These are phyloP conservation scores for Athrips mouffetella DNA, from an alignment of 2,888 invertebrate genomes.

Conservation along the genomic window DNA sequence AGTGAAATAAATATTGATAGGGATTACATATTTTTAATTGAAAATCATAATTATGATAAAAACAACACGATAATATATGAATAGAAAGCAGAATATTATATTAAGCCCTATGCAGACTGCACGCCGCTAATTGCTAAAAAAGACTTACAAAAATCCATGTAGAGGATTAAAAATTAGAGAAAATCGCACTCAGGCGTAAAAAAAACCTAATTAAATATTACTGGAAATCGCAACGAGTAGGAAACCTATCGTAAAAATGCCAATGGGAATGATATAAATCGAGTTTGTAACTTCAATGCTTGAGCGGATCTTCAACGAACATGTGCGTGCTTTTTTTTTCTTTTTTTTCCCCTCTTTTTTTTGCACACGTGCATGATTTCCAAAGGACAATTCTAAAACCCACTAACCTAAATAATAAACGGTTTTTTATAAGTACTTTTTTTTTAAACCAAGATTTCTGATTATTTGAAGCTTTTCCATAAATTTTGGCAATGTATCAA, in stretches of 20 bases:
- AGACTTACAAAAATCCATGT: too few relatives aligned
- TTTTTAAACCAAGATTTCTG: too few relatives aligned
- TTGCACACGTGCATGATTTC: too few relatives aligned
- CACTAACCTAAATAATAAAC: too few relatives aligned
- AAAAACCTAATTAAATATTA: constrained; percentile 15
- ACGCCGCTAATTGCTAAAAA: constrained; percentile 63
- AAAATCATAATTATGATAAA: too few relatives aligned
- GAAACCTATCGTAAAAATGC: constrained; percentile 1
- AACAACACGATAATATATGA: constrained; percentile 60
- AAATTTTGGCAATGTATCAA: too few relatives aligned
- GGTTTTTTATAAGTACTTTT: too few relatives aligned
- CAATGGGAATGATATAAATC: constrained; percentile 2
- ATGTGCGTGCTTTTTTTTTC: too few relatives aligned
- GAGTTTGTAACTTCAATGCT: not conserved
- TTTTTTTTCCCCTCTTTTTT: too few relatives aligned
- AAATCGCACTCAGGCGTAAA: constrained; percentile 16
- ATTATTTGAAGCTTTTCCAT: too few relatives aligned
- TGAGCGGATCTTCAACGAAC: not conserved
- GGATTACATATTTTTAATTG: constrained; percentile 29
- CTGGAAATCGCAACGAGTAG: constrained; percentile 9
- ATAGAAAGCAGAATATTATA: constrained; percentile 43
- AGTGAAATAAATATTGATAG: constrained; percentile 39
- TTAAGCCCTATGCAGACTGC: constrained; percentile 30
- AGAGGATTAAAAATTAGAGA: too few relatives aligned
- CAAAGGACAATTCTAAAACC: too few relatives aligned